Base-by-base conservation (phyloP, 2,888 invertebrate species). In the Terebella lapidaria region DNA sequence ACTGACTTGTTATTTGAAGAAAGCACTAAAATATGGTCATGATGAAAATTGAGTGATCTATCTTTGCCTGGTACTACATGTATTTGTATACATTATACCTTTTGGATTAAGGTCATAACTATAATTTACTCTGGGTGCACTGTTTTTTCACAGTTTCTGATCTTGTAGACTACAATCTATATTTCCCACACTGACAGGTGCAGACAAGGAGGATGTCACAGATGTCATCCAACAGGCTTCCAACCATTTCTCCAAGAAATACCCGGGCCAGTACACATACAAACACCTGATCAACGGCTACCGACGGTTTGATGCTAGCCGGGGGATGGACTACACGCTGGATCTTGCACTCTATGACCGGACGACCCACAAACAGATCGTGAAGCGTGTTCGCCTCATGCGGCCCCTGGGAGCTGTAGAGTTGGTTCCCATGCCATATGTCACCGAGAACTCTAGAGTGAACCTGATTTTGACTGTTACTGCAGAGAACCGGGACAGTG, bases 391-490 rank as follows among this genome's bases (percentile, higher is more conserved):
- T 68, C 88, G 93, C 82, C 86, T 90, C 46, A 87, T 88, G 57
- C 90, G 94, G 67, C 89, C 91, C 18, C 82, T 96, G 59, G 92
- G 92, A 20, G 87, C 88, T 61, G 90, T 93, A 5, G 92, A 95
- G 76, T 87, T 96, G 61, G 86, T 94, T 45, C 89, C 91, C 1
- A 91, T 93, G 77, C 95, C 94, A 0, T 96, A 95, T 82, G 95
- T 96, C 1, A 96, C 95, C 0, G 96, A 97, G 84, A 91, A 89
- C 80, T 88, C 89, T 3, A 85, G 91, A 67, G 85, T 95, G 2
- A 86, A 88, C 60, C 83, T 94, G 66, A 81, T 95, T 68, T 80
- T 94, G 65, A 87, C 89, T 0, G 84, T 90, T 2, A 84, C 86
- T 28, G 72, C 30, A 69, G 74, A 63, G 75, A 82, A 72, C 26